Percentiles rank a stretch among this genome's conserved stretches.
These are phyloP conservation scores for Propithecus coquereli DNA, from an alignment of 2,113 vertebrate species.

Conservation along the genomic window DNA sequence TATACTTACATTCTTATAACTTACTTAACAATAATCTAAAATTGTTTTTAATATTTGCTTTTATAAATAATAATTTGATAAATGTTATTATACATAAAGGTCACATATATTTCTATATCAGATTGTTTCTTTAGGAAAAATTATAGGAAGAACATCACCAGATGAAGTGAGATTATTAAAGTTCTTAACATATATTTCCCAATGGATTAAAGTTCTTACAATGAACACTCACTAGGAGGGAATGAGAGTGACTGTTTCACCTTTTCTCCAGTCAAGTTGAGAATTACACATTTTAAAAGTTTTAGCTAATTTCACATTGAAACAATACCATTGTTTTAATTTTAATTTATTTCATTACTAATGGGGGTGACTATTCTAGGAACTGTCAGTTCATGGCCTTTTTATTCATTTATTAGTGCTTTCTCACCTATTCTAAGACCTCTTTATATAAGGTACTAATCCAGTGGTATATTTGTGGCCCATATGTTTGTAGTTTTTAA, in stretches of 20 bases:
- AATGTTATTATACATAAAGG: background rate
- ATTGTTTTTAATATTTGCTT: background rate
- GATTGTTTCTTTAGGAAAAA: background rate
- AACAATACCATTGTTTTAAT: background rate
- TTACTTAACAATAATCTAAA: background rate
- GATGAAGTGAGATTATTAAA: background rate
- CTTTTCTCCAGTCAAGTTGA: background rate
- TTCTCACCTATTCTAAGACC: background rate
- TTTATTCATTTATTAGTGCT: conserved; percentile 23
- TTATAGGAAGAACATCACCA: background rate
- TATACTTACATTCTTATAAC: background rate
- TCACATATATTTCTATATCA: background rate
- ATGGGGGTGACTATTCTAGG: background rate
- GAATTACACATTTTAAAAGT: background rate
- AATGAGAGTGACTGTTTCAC: background rate
- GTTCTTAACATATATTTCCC: background rate
- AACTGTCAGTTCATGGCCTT: conserved; percentile 12
- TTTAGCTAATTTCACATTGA: background rate
- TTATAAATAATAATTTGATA: background rate
- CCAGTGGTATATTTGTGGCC: background rate
- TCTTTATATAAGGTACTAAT: background rate
- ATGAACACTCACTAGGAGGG: background rate
- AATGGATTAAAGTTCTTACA: background rate
- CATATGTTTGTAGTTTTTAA: conserved; percentile 16
- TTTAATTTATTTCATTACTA: conserved; percentile 27